phyloP scores from a whole-genome alignment of 2,797 vertebrate genomes.

The Notolepis coatsorum region DNA sequence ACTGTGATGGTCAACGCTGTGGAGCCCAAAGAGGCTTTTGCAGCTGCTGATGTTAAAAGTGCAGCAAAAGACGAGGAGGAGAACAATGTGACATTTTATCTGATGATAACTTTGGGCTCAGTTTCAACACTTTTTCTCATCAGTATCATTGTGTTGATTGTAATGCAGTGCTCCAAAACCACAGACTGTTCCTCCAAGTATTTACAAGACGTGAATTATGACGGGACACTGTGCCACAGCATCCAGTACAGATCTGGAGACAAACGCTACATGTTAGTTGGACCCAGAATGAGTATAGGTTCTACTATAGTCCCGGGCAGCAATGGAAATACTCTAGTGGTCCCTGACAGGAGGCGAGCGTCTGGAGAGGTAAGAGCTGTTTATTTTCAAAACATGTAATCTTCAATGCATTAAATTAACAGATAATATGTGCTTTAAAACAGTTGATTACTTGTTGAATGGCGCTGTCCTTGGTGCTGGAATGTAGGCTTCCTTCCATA shows the following conservation, averaged over 20 bases:
- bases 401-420: too few relatives aligned
- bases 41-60: constrained; percentile 22
- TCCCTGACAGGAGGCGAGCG: constrained; percentile 19
- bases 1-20: constrained; percentile 31
- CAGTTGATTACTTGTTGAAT: too few relatives aligned
- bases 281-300: constrained; percentile 68
- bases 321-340: constrained; percentile 47
- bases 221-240: constrained; percentile 59
- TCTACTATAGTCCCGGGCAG: constrained; percentile 47
- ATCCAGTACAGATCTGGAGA: constrained; percentile 73
- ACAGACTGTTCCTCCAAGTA: constrained; percentile 23
- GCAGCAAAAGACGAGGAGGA: constrained; percentile 5
- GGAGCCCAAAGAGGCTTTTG: constrained; percentile 40
- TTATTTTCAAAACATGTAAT: too few relatives aligned
- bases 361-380: constrained; percentile 21
- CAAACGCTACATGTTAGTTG: constrained; percentile 67
- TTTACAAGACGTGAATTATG: constrained; percentile 28
- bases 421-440: too few relatives aligned
- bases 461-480: too few relatives aligned
- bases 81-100: constrained; percentile 20
- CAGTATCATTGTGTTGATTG: constrained; percentile 28
- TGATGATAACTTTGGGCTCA: constrained; percentile 26
- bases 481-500: too few relatives aligned
- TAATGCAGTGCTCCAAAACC: constrained; percentile 33
- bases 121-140: constrained; percentile 27